Conservation (phyloP, 2,888 invertebrate genomes). For the Drosophila neoperkinsi region DNA sequence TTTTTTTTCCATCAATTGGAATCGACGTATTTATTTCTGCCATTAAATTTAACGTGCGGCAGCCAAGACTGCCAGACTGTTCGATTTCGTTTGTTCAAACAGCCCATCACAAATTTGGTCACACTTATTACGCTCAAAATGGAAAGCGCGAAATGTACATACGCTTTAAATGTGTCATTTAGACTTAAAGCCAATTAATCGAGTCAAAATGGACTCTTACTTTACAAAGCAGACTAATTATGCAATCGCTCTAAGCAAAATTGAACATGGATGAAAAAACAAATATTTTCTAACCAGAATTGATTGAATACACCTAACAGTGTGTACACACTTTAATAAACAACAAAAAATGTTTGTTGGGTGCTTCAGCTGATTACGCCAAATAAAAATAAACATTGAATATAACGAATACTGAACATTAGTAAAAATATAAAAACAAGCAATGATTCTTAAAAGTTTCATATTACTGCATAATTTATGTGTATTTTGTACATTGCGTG, state of each 20-base stretch:
- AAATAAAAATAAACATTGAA: neutral
- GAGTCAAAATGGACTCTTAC: too few relatives aligned
- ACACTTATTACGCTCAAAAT: constrained; percentile 12
- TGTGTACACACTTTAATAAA: constrained; percentile 20
- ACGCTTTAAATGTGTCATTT: neutral
- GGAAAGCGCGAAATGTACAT: neutral
- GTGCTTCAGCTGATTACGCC: neutral
- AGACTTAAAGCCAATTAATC: neutral
- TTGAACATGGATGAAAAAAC: neutral
- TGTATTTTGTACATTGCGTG: neutral
- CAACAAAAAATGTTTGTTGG: neutral
- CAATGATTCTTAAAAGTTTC: neutral
- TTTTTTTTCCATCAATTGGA: neutral
- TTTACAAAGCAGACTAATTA: neutral
- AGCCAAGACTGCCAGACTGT: constrained; percentile 17
- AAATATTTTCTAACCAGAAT: neutral
- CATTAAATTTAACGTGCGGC: neutral
- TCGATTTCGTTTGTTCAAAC: neutral
- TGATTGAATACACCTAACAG: neutral
- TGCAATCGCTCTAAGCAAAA: neutral
- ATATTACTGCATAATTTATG: neutral
- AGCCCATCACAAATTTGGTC: neutral
- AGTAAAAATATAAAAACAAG: neutral
- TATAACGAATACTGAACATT: neutral
- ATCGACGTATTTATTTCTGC: neutral